phyloP scores from a whole-genome alignment of 1,140 invertebrate genomes.

The Chironomus tepperi region DNA sequence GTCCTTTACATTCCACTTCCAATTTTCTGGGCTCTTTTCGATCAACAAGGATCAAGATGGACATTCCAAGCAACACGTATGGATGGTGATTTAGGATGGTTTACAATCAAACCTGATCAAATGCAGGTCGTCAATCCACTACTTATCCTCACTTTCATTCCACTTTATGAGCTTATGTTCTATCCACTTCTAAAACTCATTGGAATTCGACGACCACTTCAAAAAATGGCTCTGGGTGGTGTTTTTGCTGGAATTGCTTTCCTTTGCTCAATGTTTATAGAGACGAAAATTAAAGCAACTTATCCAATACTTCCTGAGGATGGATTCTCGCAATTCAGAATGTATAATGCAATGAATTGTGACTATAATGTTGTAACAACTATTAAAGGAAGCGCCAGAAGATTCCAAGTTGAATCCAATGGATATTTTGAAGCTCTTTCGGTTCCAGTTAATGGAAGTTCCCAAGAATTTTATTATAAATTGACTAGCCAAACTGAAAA shows the following conservation, averaged over 20 bases:
- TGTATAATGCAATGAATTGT: slow-evolving; percentile 52
- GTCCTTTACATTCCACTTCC: slow-evolving; percentile 56
- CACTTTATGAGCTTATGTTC: slow-evolving; percentile 54
- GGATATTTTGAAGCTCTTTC: slow-evolving; percentile 33
- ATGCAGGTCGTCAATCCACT: slow-evolving; percentile 67
- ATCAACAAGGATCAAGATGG: slow-evolving; percentile 51
- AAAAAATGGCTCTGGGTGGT: slow-evolving; percentile 55
- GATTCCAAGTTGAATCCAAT: slow-evolving; percentile 33
- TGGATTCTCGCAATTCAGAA: slow-evolving; percentile 50
- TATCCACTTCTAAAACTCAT: slow-evolving; percentile 33
- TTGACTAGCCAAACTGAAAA: slow-evolving; percentile 28
- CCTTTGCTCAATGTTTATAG: slow-evolving; percentile 54
- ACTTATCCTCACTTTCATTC: slow-evolving; percentile 62
- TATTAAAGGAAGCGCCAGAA: slow-evolving; percentile 28
- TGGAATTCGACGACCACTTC: slow-evolving; percentile 41
- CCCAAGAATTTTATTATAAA: slow-evolving; percentile 29
- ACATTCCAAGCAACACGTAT: slow-evolving; percentile 58
- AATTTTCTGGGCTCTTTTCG: slow-evolving; percentile 60
- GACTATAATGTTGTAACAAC: slow-evolving; percentile 31
- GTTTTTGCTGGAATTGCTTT: slow-evolving; percentile 58
- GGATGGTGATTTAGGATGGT: slow-evolving; percentile 52
- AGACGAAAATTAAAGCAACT: slow-evolving; percentile 56
- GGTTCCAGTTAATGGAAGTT: slow-evolving; percentile 26
- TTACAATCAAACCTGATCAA: slow-evolving; percentile 60
- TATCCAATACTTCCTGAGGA: slow-evolving; percentile 49